phyloP scores from a whole-genome alignment of 2,113 vertebrate genomes.

The Gobius niger region DNA sequence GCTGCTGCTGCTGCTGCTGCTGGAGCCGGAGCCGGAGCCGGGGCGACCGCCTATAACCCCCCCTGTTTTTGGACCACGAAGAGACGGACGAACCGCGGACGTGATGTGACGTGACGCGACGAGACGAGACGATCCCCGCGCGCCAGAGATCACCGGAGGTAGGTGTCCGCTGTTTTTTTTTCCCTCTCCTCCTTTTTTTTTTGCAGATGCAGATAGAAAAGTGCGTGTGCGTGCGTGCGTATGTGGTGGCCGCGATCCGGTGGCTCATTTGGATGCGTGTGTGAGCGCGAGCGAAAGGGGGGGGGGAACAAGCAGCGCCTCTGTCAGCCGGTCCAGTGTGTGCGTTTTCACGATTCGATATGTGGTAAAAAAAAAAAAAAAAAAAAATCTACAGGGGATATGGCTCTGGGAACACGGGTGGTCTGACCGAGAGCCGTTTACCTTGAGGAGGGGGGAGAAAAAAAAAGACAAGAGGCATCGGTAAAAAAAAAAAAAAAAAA shows the following conservation, averaged over 20 bases:
- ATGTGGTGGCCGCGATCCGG: not conserved
- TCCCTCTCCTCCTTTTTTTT: constrained; percentile 19
- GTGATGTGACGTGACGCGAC: not conserved
- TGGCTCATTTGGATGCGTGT: not conserved
- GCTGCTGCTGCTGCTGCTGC: too few relatives aligned
- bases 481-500: too few relatives aligned
- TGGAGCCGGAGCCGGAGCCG: too few relatives aligned
- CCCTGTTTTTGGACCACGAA: too few relatives aligned
- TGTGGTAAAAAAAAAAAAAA: too few relatives aligned
- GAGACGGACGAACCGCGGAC: constrained; percentile 19
- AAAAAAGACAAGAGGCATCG: too few relatives aligned
- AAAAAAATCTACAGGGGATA: too few relatives aligned
- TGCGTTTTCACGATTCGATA: constrained; percentile 22
- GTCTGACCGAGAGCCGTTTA: not conserved
- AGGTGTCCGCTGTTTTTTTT: not conserved
- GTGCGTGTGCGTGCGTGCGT: not conserved
- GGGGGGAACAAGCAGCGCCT: constrained; percentile 11
- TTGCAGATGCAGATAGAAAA: not conserved
- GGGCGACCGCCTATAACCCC: too few relatives aligned
- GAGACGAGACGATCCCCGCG: not conserved
- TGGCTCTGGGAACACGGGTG: too few relatives aligned
- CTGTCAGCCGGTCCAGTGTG: constrained; percentile 39
- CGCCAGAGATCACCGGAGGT: constrained; percentile 25
- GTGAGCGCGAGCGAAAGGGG: not conserved
- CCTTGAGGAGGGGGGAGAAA: too few relatives aligned